Conservation (phyloP, 2,888 invertebrate genomes). For the Drosophila robusta region DNA sequence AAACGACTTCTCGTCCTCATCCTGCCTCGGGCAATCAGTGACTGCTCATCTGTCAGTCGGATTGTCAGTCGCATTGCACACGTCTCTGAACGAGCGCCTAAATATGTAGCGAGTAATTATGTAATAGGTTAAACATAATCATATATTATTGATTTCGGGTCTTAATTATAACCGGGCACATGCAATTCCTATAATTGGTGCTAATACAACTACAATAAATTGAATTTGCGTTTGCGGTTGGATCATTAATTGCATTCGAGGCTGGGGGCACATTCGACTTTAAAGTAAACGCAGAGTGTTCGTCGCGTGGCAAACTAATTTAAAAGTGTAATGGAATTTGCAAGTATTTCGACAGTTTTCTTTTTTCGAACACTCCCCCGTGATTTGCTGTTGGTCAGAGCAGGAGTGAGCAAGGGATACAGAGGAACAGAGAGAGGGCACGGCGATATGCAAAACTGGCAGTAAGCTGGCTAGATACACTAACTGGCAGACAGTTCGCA, state of each 20-base stretch:
- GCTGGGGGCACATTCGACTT: constrained; percentile 11
- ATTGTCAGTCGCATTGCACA: constrained; percentile 2
- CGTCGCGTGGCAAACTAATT: constrained; percentile 67
- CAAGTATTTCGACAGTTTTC: constrained; percentile 51
- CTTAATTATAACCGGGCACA: constrained; percentile 41
- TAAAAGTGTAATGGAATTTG: constrained; percentile 73
- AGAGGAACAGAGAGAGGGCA: constrained; percentile 1
- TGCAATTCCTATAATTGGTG: constrained; percentile 30
- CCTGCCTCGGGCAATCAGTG: constrained; percentile 3
- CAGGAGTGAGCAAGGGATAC: not conserved
- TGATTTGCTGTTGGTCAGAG: constrained; percentile 18
- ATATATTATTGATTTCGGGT: constrained; percentile 35
- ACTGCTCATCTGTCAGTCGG: constrained; percentile 7
- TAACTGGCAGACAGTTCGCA: constrained; percentile 50
- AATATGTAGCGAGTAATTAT: constrained; percentile 18
- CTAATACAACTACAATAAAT: constrained; percentile 26
- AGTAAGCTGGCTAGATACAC: constrained; percentile 38
- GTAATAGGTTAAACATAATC: constrained; percentile 33
- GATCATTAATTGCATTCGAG: constrained; percentile 61
- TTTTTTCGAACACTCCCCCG: constrained; percentile 22
- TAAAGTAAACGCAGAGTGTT: constrained; percentile 5
- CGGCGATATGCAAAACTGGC: constrained; percentile 69
- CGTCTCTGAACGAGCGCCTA: not conserved
- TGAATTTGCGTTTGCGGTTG: constrained; percentile 47
- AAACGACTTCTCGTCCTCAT: constrained; percentile 10